Evolutionary conservation across 2,797 vertebrate species (phyloP), one percentile per base, ranked within the genome.

Genomic region (Muscicapa striata): DNA sequence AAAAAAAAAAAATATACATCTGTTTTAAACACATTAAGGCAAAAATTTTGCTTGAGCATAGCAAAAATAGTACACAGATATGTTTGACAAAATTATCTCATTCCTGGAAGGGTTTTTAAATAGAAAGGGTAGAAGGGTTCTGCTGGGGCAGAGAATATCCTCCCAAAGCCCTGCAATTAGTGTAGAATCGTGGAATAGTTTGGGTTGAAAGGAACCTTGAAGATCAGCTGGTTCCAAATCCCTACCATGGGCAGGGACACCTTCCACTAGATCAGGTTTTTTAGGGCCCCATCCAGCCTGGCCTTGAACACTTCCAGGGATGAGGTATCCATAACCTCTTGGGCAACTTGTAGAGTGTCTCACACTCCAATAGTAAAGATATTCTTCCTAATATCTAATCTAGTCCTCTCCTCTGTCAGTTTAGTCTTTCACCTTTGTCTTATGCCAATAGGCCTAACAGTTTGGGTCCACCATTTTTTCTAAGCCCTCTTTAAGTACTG

Each of bases 401-500:
- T 43, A 24, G 75, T 63, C 11, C 4, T 58, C 46, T 22, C 20
- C 15, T 54, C 20, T 34, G 46, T 40, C 18, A 32, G 20, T 78
- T 57, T 62, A 46, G 4, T 12, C 10, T 26, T 64, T 55, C 7
- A 14, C 4, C 23, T 11, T 61, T 64, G 6, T 41, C 15, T 36
- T 64, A 2, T 20, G 13, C 3, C 19, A 7, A n/a, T 5, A 64
- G 4, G 5, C 4, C 8, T 46, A 66, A 45, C 4, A 15, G 4
- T 46, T 12, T 76, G 27, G 6, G 6, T 27, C 5, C 13, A 14
- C 38, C 15, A 6, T 38, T 45, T 64, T 27, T 41, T 9, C 13
- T 15, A 57, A 5, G 4, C 6, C 2, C 6, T 19, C 7, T 69
- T 64, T 54, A 61, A 66, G 9, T 66, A 78, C 8, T 34, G 20